These are phyloP conservation scores for Astreopora myriophthalma DNA, from an alignment of 64 coral and sea anemone species.

Conservation along the genomic window DNA sequence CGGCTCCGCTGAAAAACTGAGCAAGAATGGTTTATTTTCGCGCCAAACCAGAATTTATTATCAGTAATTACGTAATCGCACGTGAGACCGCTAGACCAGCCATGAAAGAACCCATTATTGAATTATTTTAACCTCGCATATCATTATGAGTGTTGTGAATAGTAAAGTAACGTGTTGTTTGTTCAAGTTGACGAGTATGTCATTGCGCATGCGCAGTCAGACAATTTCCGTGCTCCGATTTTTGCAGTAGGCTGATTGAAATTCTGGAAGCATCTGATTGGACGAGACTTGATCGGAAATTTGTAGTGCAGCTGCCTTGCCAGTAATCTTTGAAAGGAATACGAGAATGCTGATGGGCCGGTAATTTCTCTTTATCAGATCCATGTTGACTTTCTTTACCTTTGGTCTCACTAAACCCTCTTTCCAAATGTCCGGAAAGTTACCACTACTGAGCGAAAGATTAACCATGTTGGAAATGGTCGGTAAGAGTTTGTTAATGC, in stretches of 20 bases:
- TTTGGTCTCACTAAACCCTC: slow-evolving; percentile 9
- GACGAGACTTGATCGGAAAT: neutral
- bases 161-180: slow-evolving; percentile 3
- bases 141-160: too few relatives aligned
- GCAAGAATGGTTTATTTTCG: too few relatives aligned
- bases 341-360: too few relatives aligned
- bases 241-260: slow-evolving; percentile 16
- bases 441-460: neutral
- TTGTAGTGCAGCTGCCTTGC: neutral
- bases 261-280: slow-evolving; percentile 3
- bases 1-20: too few relatives aligned
- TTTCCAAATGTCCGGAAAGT: slow-evolving; percentile 35
- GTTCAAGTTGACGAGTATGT: neutral
- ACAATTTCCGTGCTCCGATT: neutral
- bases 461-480: slow-evolving; percentile 7
- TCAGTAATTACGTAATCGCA: too few relatives aligned
- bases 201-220: neutral
- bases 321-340: neutral
- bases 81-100: too few relatives aligned
- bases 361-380: neutral
- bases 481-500: neutral
- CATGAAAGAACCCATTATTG: too few relatives aligned
- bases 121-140: too few relatives aligned
- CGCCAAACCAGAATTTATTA: too few relatives aligned
- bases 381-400: neutral